Percentiles rank a stretch among this genome's conserved stretches.
Evolutionary conservation across 1,140 invertebrate species (phyloP).

Genomic region (Bombus turneri): DNA sequence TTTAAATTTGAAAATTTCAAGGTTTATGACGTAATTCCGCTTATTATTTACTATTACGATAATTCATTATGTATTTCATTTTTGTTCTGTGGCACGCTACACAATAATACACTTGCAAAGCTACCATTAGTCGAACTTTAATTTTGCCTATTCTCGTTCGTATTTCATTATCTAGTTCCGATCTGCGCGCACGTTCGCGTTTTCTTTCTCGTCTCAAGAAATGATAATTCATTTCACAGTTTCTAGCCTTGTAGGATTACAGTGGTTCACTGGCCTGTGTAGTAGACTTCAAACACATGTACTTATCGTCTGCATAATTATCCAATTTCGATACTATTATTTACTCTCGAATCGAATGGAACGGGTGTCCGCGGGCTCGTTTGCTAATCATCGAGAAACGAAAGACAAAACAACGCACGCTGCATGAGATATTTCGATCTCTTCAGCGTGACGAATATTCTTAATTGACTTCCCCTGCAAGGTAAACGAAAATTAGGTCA

Average conservation of each 20-base stretch:
- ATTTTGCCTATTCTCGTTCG: conserved; percentile 35
- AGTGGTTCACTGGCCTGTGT: conserved; percentile 75
- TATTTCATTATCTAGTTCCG: neutral
- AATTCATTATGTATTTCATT: neutral
- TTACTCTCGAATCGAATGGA: neutral
- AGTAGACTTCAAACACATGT: conserved; percentile 65
- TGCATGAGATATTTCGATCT: neutral
- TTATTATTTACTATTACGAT: neutral
- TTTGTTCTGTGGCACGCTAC: conserved; percentile 21
- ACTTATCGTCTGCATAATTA: neutral
- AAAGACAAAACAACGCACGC: neutral
- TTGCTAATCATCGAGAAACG: neutral
- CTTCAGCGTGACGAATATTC: neutral
- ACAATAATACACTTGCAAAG: conserved; percentile 12
- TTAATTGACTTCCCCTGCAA: conserved; percentile 20
- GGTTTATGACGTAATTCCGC: neutral
- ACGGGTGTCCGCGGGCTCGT: neutral
- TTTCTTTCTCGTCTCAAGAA: neutral
- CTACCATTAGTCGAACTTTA: conserved; percentile 51
- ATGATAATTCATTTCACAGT: conserved; percentile 76
- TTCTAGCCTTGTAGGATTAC: conserved; percentile 68
- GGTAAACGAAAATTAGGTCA: conserved; percentile 13
- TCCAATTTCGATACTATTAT: neutral
- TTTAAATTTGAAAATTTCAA: conserved; percentile 43
- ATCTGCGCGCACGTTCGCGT: neutral